Evolutionary conservation across 2,113 vertebrate species (phyloP).

Genomic region (Sciurus niger): DNA sequence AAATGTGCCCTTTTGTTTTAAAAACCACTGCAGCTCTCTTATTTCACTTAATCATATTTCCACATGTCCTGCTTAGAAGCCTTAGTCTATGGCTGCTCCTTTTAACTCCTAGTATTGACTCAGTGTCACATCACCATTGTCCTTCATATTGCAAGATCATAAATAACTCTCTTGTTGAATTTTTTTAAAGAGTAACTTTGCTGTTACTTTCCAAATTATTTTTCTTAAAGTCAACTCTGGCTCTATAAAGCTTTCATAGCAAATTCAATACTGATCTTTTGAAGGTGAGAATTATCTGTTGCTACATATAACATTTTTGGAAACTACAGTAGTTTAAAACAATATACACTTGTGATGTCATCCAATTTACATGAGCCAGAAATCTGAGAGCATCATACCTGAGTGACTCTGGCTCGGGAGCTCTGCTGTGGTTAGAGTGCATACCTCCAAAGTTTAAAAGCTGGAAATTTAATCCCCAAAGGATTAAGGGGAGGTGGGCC

Average conservation of each 20-base stretch:
- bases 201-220: neutral
- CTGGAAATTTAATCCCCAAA: neutral
- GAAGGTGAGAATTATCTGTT: neutral
- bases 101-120: neutral
- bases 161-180: neutral
- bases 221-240: neutral
- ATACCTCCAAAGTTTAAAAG: neutral
- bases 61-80: neutral
- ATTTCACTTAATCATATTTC: neutral
- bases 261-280: neutral
- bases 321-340: neutral
- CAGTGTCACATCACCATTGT: neutral
- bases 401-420: neutral
- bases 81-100: neutral
- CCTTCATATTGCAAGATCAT: neutral
- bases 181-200: neutral
- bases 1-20: neutral
- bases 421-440: neutral
- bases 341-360: neutral
- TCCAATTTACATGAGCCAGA: neutral
- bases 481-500: too few relatives aligned
- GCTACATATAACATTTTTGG: neutral
- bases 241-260: neutral
- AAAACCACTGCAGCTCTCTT: neutral
- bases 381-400: neutral